Conservation (phyloP, 2,797 vertebrate species). For the Micropoecilia bifurca region DNA sequence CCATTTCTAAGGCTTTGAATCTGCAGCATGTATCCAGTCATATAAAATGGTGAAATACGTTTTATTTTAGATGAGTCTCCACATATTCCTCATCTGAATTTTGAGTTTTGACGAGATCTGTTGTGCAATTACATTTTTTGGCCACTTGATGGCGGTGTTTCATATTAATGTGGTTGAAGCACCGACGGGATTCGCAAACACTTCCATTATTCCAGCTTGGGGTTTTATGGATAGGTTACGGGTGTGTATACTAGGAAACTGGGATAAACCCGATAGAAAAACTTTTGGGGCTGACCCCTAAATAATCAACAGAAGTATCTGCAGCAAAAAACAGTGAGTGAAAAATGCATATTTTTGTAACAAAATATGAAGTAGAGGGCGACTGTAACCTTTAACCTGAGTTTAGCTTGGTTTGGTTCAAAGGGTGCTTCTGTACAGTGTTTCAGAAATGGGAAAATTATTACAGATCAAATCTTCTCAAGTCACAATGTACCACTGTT, state of each 20-base stretch:
- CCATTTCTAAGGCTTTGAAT: neutral
- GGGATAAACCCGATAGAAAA: neutral
- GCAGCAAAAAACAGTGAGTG: neutral
- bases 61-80: neutral
- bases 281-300: too few relatives aligned
- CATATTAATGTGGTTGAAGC: neutral
- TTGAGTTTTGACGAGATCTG: neutral
- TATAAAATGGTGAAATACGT: neutral
- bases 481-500: neutral
- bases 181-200: neutral
- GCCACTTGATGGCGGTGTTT: neutral
- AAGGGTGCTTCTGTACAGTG: neutral
- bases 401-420: neutral
- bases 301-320: neutral
- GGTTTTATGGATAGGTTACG: too few relatives aligned
- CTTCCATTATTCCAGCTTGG: too few relatives aligned
- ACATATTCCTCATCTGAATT: neutral
- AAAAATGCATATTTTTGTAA: neutral
- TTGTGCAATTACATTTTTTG: neutral
- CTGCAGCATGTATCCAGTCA: too few relatives aligned
- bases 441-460: neutral
- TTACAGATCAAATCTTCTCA: neutral
- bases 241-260: neutral
- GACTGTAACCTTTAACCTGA: neutral
- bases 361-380: neutral